Evolutionary conservation across 1,140 invertebrate genomes (phyloP).

Genomic region (Lethrus apterus): DNA sequence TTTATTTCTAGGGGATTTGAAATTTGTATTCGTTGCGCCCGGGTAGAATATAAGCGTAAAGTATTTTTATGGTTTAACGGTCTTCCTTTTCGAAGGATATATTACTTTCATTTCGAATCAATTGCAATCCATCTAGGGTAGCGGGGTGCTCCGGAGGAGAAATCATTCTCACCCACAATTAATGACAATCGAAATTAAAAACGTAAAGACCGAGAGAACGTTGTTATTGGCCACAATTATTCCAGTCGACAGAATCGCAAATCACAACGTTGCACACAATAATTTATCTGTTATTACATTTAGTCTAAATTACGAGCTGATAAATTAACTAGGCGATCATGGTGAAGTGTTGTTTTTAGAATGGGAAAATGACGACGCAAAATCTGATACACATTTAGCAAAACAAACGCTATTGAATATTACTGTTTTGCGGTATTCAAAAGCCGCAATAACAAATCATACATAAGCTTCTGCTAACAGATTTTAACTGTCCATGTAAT

Average conservation of each 20-base stretch:
- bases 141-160: conserved; percentile 24
- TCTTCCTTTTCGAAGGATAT: conserved; percentile 34
- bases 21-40: too few species aligned
- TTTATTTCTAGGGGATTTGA: too few species aligned
- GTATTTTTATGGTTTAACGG: conserved; percentile 39
- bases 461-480: conserved; percentile 40
- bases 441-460: conserved; percentile 41
- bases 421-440: conserved; percentile 32
- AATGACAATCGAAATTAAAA: conserved; percentile 40
- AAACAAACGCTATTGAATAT: conserved; percentile 13
- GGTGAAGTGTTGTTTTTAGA: too few species aligned
- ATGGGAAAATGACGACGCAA: too few species aligned
- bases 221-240: conserved; percentile 17
- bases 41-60: conserved; percentile 24
- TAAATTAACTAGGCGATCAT: background rate
- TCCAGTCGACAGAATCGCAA: conserved; percentile 11
- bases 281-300: background rate
- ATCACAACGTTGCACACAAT: conserved; percentile 8
- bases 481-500: conserved; percentile 40
- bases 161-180: conserved; percentile 36
- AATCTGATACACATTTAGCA: too few species aligned
- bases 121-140: conserved; percentile 33
- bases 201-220: conserved; percentile 32
- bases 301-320: background rate
- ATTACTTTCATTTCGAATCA: conserved; percentile 41